Evolutionary conservation across 2,888 invertebrate genomes (phyloP), one percentile per base, ranked within the genome.

Genomic region (Spicauda simplicius): DNA sequence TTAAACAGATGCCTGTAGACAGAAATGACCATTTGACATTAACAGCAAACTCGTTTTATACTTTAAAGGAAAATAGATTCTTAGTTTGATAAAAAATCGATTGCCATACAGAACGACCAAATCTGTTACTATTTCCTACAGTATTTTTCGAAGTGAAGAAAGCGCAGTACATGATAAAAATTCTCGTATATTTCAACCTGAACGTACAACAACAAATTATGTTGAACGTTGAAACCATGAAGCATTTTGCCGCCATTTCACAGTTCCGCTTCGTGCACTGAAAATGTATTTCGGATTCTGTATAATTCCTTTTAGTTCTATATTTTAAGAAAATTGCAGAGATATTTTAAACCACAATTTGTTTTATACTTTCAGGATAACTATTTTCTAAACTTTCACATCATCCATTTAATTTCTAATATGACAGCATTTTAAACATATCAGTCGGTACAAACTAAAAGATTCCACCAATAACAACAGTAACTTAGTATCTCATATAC

Each of bases 211-310:
- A 64, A 64, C 64, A 64, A 64, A 64, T 64, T 64, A 64, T 53
- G 58, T 64, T 59, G 59, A 59, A 57, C 30, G 65, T 54, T 65
- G 65, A 59, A 66, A 66, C 65, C 65, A 66, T 66, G 65, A 66
- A 66, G 54, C 65, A 66, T 60, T 66, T 66, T 66, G 65, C 65
- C 65, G 60, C 65, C 65, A 45, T 66, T 66, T 48, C 65, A 41
- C 48, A 54, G 65, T 65, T 65, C 33, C 65, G 65, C 58, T 59
- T 54, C 65, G 59, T 65, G 65, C 65, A 18, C 65, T 58, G 61
- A 61, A 67, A 67, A 67, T 61, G 56, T 61, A 67, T 66, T 66
- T 60, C 37, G 55, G 59, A 66, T 66, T 66, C 50, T 48, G 55
- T 60, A 59, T 41, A 58, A 64, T 58, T 58, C 41, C 52, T 58